A percentile compares a stretch with the other conserved stretches of the same genome.
phyloP scores from a whole-genome alignment of 1,140 invertebrate genomes.

The Gonioctena quinquepunctata region DNA sequence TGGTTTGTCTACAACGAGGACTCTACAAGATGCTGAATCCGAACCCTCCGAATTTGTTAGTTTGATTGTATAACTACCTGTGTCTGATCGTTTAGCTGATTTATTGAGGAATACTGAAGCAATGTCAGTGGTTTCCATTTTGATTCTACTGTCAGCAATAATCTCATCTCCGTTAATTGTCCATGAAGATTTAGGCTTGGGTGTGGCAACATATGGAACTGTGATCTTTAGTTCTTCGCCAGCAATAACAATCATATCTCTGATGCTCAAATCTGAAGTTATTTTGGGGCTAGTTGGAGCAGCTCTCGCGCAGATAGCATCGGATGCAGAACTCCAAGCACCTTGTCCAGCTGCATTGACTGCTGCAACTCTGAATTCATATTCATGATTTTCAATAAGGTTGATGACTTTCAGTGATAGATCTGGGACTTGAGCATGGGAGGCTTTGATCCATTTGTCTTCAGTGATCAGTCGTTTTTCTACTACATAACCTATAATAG shows the following conservation, averaged over 20 bases:
- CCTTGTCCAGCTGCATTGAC: conserved; percentile 96
- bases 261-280: conserved; percentile 87
- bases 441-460: conserved; percentile 89
- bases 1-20: conserved; percentile 80
- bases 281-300: conserved; percentile 90
- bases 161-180: conserved; percentile 86
- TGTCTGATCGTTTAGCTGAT: conserved; percentile 85
- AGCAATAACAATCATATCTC: conserved; percentile 93
- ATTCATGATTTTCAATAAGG: conserved; percentile 92
- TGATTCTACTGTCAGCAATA: conserved; percentile 78
- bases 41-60: conserved; percentile 86
- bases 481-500: conserved; percentile 88
- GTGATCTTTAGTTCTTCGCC: conserved; percentile 95
- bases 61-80: conserved; percentile 89
- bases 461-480: conserved; percentile 89
- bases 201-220: conserved; percentile 89
- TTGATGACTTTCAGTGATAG: conserved; percentile 81
- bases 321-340: conserved; percentile 87
- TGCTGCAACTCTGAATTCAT: conserved; percentile 96
- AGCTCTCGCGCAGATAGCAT: conserved; percentile 84
- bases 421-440: conserved; percentile 80
- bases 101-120: conserved; percentile 86
- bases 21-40: conserved; percentile 86
- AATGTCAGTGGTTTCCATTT: conserved; percentile 82
- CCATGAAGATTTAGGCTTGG: conserved; percentile 87